Conservation (phyloP, 2,113 vertebrate species). For the Leptosomus discolor region DNA sequence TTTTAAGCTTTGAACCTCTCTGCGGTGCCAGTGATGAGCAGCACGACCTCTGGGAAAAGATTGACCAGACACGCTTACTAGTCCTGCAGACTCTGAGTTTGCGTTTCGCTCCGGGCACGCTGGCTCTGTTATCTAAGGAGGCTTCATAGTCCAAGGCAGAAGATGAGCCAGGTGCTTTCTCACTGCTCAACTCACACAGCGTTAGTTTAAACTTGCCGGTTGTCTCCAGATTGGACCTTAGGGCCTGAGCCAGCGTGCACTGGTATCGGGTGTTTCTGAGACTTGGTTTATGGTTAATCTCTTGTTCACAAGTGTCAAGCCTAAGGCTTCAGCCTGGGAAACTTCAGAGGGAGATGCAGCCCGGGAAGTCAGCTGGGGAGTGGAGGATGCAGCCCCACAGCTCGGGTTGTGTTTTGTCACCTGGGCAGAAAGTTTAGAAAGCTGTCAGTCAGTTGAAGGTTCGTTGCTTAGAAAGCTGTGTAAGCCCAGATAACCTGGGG, state of each 20-base stretch:
- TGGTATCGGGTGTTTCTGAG: background rate
- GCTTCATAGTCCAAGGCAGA: background rate
- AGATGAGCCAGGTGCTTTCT: background rate
- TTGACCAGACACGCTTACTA: background rate
- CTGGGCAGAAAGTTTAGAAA: background rate
- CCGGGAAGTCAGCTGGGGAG: too few species aligned
- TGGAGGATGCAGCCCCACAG: background rate
- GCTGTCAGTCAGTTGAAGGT: background rate
- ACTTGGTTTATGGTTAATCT: background rate
- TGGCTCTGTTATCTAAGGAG: rapidly evolving
- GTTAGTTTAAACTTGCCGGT: background rate
- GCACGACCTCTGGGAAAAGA: background rate
- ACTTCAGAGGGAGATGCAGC: rapidly evolving
- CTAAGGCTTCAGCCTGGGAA: background rate
- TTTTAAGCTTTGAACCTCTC: background rate
- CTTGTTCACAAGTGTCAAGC: background rate
- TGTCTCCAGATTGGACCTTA: rapidly evolving
- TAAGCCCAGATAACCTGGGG: background rate
- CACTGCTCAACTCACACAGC: background rate
- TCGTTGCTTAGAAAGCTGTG: too few species aligned
- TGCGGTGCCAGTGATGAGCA: background rate
- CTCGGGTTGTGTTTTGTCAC: rapidly evolving
- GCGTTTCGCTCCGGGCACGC: rapidly evolving
- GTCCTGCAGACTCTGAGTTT: background rate
- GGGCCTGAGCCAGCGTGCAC: rapidly evolving